Percentiles rank a stretch among this genome's conserved stretches.
phyloP scores from a whole-genome alignment of 2,888 invertebrate species.

The Rotaria magnacalcarata region DNA sequence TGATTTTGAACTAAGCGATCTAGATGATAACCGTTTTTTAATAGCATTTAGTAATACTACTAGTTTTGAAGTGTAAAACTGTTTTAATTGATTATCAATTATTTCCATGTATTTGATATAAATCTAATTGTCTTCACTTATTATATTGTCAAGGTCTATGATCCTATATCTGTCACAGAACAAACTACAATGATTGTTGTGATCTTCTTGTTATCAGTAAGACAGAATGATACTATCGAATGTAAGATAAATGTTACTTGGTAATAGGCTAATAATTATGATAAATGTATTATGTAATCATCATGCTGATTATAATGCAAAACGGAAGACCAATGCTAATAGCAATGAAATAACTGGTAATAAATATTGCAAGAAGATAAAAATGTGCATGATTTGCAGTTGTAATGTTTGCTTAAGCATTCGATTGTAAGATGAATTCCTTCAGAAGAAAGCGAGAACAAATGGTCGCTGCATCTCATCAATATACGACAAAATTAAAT shows the following conservation, averaged over 20 bases:
- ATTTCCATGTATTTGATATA: not conserved
- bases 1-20: no score
- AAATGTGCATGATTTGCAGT: not conserved
- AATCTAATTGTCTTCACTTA: no score
- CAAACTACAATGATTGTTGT: not conserved
- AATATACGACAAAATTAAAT: no score
- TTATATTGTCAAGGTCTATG: not conserved
- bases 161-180: not conserved
- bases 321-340: no score
- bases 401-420: not conserved
- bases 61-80: no score
- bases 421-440: not conserved
- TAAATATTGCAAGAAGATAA: not conserved
- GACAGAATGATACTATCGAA: not conserved
- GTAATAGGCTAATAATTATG: conserved; percentile 9
- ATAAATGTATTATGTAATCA: not conserved
- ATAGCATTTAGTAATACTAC: no score
- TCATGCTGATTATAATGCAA: not conserved
- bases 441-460: not conserved
- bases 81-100: not conserved
- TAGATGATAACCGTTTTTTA: no score
- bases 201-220: not conserved
- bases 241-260: not conserved
- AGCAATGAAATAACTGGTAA: no score
- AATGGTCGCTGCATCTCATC: not conserved